Conservation (phyloP, 2,113 vertebrate genomes). For the Platichthys flesus region DNA sequence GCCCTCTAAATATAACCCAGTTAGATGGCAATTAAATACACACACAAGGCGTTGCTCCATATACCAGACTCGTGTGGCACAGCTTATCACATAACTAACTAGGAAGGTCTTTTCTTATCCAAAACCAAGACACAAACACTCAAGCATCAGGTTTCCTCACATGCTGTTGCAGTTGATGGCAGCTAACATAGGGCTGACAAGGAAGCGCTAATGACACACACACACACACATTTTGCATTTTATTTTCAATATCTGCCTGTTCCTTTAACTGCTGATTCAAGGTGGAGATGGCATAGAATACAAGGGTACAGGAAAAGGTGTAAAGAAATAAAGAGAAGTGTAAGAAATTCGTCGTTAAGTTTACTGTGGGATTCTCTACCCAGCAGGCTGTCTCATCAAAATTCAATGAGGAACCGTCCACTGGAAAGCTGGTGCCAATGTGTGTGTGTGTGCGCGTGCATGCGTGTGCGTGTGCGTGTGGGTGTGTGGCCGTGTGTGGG, state of each 20-base stretch:
- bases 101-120: background rate
- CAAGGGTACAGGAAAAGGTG: background rate
- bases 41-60: slow-evolving; percentile 18
- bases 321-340: background rate
- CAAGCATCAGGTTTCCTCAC: no score
- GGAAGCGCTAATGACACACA: no score
- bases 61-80: slow-evolving; percentile 5
- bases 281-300: background rate
- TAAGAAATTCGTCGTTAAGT: background rate
- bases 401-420: slow-evolving; percentile 43
- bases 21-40: slow-evolving; percentile 25
- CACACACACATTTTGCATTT: no score
- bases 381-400: slow-evolving; percentile 27
- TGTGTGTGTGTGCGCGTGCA: slow-evolving; percentile 19
- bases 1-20: slow-evolving; percentile 17
- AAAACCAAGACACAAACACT: background rate
- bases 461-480: slow-evolving; percentile 27
- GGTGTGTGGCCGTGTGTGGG: slow-evolving; percentile 5
- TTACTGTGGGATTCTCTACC: slow-evolving; percentile 14
- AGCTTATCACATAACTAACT: no score
- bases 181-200: no score
- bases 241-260: no score
- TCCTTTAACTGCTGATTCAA: no score
- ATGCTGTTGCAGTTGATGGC: no score
- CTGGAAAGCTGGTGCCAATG: slow-evolving; percentile 5